Evolutionary conservation across 2,888 invertebrate species (phyloP).

Genomic region (Ectemnius continuus): DNA sequence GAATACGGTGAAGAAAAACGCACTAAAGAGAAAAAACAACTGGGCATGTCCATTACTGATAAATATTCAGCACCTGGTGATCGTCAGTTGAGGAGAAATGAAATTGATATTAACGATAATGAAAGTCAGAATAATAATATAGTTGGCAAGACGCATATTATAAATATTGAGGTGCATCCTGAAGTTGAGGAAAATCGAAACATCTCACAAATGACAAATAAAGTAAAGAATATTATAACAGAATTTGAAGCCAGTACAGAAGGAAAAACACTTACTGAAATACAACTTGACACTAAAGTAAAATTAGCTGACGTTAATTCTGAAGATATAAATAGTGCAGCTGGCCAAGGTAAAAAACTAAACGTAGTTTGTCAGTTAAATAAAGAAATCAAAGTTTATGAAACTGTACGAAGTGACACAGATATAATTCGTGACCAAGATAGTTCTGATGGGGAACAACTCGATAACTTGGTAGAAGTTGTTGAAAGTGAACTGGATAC

Average conservation of each 20-base stretch:
- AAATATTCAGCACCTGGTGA: too few relatives aligned
- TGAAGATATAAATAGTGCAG: constrained; percentile 1
- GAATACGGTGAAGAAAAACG: constrained; percentile 23
- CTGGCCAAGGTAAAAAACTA: constrained; percentile 5
- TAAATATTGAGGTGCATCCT: constrained; percentile 16
- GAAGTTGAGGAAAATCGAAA: constrained; percentile 41
- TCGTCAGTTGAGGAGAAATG: too few relatives aligned
- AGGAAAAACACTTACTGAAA: constrained; percentile 50
- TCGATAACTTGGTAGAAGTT: constrained; percentile 69
- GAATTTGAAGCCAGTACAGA: constrained; percentile 48
- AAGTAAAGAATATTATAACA: constrained; percentile 45
- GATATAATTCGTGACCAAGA: constrained; percentile 55
- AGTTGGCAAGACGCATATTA: constrained; percentile 10
- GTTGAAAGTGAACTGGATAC: constrained; percentile 62
- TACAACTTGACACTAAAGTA: constrained; percentile 59
- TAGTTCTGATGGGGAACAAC: constrained; percentile 69
- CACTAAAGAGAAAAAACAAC: constrained; percentile 19
- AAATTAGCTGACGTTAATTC: constrained; percentile 53
- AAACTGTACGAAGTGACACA: constrained; percentile 15
- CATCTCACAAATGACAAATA: not conserved
- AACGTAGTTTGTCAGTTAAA: not conserved
- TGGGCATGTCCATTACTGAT: too few relatives aligned
- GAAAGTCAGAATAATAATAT: too few relatives aligned
- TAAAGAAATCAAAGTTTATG: not conserved
- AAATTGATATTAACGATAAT: constrained; percentile 6